Evolutionary conservation across 1,140 invertebrate species (phyloP), one percentile per base, ranked within the genome.

Genomic region (Drosophila seguyi): DNA sequence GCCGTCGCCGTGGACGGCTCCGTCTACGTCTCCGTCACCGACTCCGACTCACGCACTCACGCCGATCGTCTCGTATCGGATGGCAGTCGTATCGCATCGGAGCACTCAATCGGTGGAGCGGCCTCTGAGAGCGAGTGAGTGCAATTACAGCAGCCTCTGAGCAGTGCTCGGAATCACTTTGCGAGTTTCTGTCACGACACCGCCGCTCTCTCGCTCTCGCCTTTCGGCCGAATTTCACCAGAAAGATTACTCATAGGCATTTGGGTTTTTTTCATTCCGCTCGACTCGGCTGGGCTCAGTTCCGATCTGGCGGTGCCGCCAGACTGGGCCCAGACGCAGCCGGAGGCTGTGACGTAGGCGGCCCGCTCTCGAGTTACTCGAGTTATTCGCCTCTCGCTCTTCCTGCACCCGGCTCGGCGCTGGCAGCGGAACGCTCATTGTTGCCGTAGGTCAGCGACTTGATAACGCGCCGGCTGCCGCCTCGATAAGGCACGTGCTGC

Each of bases 161-260:
- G 44, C 55, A 76, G 50, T 62, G 52, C 63, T 65, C 14, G 41
- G 59, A 52, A 63, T 59, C 7, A 27, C 44, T 45, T 22, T 7
- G 6, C 63, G 41, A 50, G 75, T 45, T 48, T 86, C 78, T 87
- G 75, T 79, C 82, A 72, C 67, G 38, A 14, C 16, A 0, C 16
- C 5, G 1, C 16, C 5, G 34, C 31, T 65, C 25, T 7, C 27
- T 18, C 11, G 13, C 45, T 44, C 50, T 20, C 34, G 16, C 20
- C 25, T 68, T 67, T 77, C 52, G 63, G 41, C 38, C 67, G 88
- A 91, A 91, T 91, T 91, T 91, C 88, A 91, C 79, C 79, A 91
- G 88, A 91, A 84, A 81, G 61, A 91, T 91, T 91, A 91, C 77
- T 88, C 88, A 91, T 81, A 76, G 75, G 53, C 44, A 78, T 81